A percentile compares a stretch with the other conserved stretches of the same genome.
Evolutionary conservation across 2,888 invertebrate species (phyloP).

Genomic region (Syritta pipiens): DNA sequence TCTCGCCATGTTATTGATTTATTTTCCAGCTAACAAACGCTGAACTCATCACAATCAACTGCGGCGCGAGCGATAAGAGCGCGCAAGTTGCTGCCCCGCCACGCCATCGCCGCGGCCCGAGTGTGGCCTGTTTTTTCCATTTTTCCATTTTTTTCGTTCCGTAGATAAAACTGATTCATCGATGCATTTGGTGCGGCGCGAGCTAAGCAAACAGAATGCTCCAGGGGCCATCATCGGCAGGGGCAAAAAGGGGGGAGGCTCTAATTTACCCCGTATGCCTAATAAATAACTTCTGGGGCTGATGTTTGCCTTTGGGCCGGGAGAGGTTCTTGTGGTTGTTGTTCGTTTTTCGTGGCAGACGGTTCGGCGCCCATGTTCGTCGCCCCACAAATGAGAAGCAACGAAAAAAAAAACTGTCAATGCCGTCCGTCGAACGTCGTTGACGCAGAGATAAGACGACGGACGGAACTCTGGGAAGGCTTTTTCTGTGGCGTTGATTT

Average conservation of each 20-base stretch:
- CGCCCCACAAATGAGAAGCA: too few species aligned
- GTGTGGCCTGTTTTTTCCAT: conserved; percentile 63
- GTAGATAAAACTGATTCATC: conserved; percentile 69
- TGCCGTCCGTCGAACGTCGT: conserved; percentile 43
- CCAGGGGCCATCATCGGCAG: conserved; percentile 43
- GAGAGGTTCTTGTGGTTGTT: conserved; percentile 47
- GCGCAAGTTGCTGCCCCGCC: neutral
- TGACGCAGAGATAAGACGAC: too few species aligned
- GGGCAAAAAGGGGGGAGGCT: conserved; percentile 55
- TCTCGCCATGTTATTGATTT: conserved; percentile 53
- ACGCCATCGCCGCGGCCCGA: conserved; percentile 18
- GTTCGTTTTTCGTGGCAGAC: conserved; percentile 63
- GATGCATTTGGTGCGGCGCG: conserved; percentile 63
- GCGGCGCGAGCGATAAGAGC: conserved; percentile 52
- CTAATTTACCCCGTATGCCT: conserved; percentile 61
- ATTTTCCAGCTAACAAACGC: conserved; percentile 55
- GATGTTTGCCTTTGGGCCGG: conserved; percentile 61
- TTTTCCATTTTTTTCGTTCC: too few species aligned
- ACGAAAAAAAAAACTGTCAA: conserved; percentile 62
- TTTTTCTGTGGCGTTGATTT: too few species aligned
- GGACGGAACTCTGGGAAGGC: too few species aligned
- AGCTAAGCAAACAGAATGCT: conserved; percentile 63
- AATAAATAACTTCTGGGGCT: conserved; percentile 58
- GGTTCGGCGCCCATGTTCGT: conserved; percentile 62
- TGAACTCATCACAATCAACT: conserved; percentile 62